Evolutionary conservation across 2,113 vertebrate species (phyloP), one percentile per base, ranked within the genome.

Genomic region (Stictonetta naevosa): DNA sequence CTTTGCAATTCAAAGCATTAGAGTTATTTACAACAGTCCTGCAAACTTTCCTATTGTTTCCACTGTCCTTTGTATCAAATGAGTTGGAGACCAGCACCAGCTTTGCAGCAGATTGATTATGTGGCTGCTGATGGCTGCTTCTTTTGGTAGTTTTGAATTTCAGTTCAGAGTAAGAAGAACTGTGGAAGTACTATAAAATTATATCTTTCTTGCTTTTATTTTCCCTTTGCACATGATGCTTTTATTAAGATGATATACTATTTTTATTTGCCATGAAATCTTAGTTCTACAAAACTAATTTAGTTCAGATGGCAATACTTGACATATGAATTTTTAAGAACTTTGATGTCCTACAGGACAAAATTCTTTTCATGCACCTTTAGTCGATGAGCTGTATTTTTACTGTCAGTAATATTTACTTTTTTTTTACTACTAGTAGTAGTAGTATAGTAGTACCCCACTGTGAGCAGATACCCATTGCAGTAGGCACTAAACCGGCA

Each of bases 181-280:
- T 82, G 60, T 86, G 79, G 81, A 73, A 97, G 84, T 80, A 74
- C 95, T 95, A 96, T 96, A 86, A 95, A 94, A 96, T 97, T 93
- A 97, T 96, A 93, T 97, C 96, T 92, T 97, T 94, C 93, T 97
- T 95, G 85, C 97, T 96, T 97, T 96, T 92, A 83, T 96, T 97
- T 96, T 97, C 92, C 74, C 83, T 95, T 95, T 82, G 79, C 96
- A 97, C 97, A 97, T 92, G 93, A 96, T 97, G 97, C 96, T 98
- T 98, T 97, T 98, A 98, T 98, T 98, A 98, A 97, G 95, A 97
- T 98, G 96, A 97, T 97, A 97, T 83, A 94, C 96, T 97, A 96
- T 96, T 98, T 98, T 98, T 97, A 98, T 97, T 98, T 98, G 97
- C 97, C 95, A 90, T 98, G 97, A 98, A 98, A 98, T 98, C 88